A percentile compares a stretch with the other conserved stretches of the same genome.
phyloP scores from a whole-genome alignment of 1,140 invertebrate species.

The Nebria ingens region DNA sequence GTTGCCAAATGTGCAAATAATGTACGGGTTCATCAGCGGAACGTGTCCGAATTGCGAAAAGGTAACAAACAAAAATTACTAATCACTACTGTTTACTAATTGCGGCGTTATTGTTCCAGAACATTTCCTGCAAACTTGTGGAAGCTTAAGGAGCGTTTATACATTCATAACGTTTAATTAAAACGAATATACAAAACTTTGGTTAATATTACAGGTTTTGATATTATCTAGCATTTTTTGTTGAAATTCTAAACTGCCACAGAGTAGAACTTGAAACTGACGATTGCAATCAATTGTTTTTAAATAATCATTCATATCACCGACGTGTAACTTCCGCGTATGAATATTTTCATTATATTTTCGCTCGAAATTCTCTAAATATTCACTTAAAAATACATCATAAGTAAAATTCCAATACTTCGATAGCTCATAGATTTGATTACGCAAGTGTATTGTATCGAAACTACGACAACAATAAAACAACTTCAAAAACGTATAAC shows the following conservation, averaged over 20 bases:
- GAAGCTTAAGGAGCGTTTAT: no score
- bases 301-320: slow-evolving; percentile 16
- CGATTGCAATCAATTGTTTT: slow-evolving; percentile 5
- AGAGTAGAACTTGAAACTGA: slow-evolving; percentile 17
- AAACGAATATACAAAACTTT: slow-evolving; percentile 15
- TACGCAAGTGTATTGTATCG: slow-evolving; percentile 44
- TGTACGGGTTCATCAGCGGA: background rate
- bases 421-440: slow-evolving; percentile 42
- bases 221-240: slow-evolving; percentile 6
- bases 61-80: no score
- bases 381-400: slow-evolving; percentile 42
- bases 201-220: slow-evolving; percentile 4
- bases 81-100: no score
- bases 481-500: slow-evolving; percentile 46
- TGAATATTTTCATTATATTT: slow-evolving; percentile 29
- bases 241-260: slow-evolving; percentile 19
- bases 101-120: background rate
- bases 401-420: slow-evolving; percentile 57
- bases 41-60: slow-evolving; percentile 10
- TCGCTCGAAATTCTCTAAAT: slow-evolving; percentile 19
- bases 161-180: slow-evolving; percentile 13
- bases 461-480: slow-evolving; percentile 44
- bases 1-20: background rate
- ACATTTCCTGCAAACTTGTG: background rate
- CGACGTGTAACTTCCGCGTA: slow-evolving; percentile 11